These are phyloP conservation scores for Melanotaenia trifasciata DNA, from an alignment of 2,797 vertebrate species.

Conservation along the genomic window DNA sequence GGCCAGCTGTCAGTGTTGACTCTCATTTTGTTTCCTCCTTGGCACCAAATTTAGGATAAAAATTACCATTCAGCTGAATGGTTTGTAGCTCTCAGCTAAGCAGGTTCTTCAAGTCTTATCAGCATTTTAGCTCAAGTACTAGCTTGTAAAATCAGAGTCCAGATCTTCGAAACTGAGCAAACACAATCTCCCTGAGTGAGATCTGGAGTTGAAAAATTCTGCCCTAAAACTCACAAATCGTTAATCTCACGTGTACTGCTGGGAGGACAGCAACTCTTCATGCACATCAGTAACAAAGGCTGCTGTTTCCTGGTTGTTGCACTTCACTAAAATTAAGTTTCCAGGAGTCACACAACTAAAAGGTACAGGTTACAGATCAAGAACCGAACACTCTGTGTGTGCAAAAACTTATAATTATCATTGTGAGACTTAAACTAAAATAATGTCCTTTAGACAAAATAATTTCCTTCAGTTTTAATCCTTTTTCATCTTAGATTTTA, in stretches of 20 bases:
- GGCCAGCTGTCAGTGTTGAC: slow-evolving; percentile 7
- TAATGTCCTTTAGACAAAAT: not conserved
- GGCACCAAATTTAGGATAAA: slow-evolving; percentile 21
- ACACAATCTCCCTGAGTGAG: slow-evolving; percentile 44
- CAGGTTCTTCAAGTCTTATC: slow-evolving; percentile 50
- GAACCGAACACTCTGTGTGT: not conserved
- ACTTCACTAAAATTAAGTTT: not conserved
- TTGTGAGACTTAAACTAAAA: not conserved
- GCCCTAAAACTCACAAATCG: slow-evolving; percentile 44
- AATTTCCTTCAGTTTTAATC: no score
- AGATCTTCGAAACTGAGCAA: slow-evolving; percentile 46
- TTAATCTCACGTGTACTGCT: slow-evolving; percentile 43
- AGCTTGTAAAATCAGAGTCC: slow-evolving; percentile 43
- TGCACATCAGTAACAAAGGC: slow-evolving; percentile 18
- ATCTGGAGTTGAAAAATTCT: slow-evolving; percentile 40
- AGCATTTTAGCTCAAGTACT: slow-evolving; percentile 38
- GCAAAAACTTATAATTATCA: not conserved
- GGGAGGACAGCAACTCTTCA: slow-evolving; percentile 19
- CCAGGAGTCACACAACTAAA: not conserved
- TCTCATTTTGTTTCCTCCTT: not conserved
- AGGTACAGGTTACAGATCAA: not conserved
- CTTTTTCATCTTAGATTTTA: no score
- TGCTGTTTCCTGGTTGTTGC: slow-evolving; percentile 1
- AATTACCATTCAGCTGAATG: slow-evolving; percentile 26
- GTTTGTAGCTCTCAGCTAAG: slow-evolving; percentile 37